phyloP scores from a whole-genome alignment of 2,888 invertebrate species.

The Ectemnius continuus region DNA sequence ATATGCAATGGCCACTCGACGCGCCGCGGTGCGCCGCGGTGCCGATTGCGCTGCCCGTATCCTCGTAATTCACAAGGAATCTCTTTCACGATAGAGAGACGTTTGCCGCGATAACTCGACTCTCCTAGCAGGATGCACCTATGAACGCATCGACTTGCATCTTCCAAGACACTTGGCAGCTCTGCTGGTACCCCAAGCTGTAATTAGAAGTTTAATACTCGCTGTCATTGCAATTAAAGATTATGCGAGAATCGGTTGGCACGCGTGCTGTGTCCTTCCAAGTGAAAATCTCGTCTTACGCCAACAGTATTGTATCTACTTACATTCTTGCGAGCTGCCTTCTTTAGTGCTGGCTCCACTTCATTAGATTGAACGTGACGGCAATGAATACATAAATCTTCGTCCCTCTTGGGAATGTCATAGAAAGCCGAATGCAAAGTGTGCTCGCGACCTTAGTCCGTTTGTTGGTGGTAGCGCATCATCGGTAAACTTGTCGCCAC shows the following conservation, averaged over 20 bases:
- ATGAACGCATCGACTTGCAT: no score
- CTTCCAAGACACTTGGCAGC: no score
- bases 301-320: no score
- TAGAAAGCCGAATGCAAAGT: slow-evolving; percentile 6
- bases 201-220: no score
- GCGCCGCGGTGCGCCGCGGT: slow-evolving; percentile 9
- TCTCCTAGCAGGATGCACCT: slow-evolving; percentile 45
- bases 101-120: slow-evolving; percentile 45
- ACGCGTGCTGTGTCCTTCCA: no score
- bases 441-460: slow-evolving; percentile 1
- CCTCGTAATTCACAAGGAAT: slow-evolving; percentile 38
- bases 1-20: neutral
- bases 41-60: slow-evolving; percentile 19
- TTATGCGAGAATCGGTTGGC: no score
- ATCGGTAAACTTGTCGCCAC: slow-evolving; percentile 7
- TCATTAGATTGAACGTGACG: neutral
- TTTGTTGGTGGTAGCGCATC: neutral
- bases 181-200: no score
- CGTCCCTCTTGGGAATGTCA: neutral
- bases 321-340: neutral
- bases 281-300: no score
- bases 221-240: no score
- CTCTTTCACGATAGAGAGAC: slow-evolving; percentile 21
- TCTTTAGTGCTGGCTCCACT: neutral
- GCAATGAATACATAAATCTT: slow-evolving; percentile 6